Conservation (phyloP, 2,113 vertebrate species). For the Atractosteus spatula region DNA sequence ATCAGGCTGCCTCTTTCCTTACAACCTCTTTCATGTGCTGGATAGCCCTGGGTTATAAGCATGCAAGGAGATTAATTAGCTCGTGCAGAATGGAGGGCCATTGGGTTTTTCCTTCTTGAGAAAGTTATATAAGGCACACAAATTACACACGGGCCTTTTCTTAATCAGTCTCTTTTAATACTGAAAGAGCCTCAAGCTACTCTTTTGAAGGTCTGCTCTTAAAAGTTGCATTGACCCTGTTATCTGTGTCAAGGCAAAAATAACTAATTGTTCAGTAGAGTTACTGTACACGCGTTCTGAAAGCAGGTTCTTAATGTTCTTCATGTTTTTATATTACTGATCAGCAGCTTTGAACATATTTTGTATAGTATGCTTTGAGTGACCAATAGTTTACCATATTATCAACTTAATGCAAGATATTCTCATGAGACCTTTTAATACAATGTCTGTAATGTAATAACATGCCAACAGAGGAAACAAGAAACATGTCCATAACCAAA, state of each 20-base stretch:
- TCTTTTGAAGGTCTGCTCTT: background rate
- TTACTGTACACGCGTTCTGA: background rate
- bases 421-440: no score
- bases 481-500: no score
- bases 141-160: conserved; percentile 1
- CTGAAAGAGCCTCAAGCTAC: conserved; percentile 1
- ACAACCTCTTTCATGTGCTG: conserved; percentile 25
- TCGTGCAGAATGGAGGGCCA: conserved; percentile 6
- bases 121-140: conserved; percentile 20
- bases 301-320: no score
- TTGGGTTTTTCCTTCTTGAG: background rate
- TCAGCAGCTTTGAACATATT: no score
- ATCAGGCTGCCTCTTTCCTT: conserved; percentile 6
- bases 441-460: no score
- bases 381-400: no score
- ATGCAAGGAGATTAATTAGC: conserved; percentile 34
- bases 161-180: background rate
- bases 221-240: background rate
- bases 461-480: no score
- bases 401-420: no score
- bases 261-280: background rate
- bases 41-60: conserved; percentile 28
- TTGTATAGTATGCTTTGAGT: no score
- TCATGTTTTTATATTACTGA: no score
- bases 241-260: background rate